Conservation (phyloP, 35 echinoderm and acorn worm species). For the Strongylocentrotus purpuratus region DNA sequence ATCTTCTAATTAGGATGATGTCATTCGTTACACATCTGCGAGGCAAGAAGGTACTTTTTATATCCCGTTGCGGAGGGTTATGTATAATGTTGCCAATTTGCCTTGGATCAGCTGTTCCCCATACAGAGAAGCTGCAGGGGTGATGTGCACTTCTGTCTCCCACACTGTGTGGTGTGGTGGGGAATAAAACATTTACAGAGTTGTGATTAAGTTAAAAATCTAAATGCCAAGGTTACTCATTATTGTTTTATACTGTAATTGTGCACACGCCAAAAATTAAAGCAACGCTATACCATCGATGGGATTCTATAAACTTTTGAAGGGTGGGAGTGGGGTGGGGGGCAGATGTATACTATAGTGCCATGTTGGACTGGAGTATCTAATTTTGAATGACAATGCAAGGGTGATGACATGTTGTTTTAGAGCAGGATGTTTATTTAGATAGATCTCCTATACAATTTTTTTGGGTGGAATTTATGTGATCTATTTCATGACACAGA, state of each 20-base stretch:
- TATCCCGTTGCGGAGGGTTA: neutral
- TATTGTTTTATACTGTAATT: neutral
- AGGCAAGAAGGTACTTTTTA: neutral
- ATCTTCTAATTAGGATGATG: neutral
- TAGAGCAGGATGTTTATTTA: too few relatives aligned
- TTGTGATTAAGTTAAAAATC: neutral
- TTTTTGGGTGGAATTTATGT: too few relatives aligned
- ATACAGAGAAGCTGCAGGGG: neutral
- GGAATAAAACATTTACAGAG: neutral
- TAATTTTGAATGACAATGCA: neutral
- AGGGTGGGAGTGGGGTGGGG: neutral
- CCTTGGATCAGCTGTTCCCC: neutral
- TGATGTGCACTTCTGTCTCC: neutral
- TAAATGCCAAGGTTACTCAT: neutral
- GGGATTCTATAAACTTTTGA: neutral
- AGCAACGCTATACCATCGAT: neutral
- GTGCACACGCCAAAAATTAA: neutral
- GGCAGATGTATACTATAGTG: neutral
- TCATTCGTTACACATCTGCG: neutral
- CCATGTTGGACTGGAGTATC: neutral
- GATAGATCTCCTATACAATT: too few relatives aligned
- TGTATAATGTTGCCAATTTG: neutral
- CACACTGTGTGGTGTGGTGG: neutral
- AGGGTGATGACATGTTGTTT: neutral
- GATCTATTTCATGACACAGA: too few relatives aligned